Base-by-base conservation (phyloP, 2,888 invertebrate species). In the Plutella xylostella region DNA sequence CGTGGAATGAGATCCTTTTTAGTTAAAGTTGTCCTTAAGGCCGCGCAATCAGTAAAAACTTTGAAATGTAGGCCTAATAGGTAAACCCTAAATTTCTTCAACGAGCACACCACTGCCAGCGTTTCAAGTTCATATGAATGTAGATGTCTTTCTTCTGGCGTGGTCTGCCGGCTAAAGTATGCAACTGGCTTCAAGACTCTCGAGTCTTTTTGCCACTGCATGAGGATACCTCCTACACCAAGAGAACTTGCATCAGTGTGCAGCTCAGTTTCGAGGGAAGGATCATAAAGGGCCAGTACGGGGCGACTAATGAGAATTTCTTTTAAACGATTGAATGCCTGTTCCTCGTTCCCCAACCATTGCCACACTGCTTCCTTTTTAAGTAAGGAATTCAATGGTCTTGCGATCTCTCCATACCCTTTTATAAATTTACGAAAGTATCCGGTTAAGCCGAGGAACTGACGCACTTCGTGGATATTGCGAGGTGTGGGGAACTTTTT, bases 81-180 rank as follows among this genome's bases (percentile, higher is more conserved):
- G 44, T 68, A 71, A 1, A 53, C 53, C 11, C 65, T 50, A 47
- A 68, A 68, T 42, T 63, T 58, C 14, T 55, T 46, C 1, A 69
- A 28, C n/a, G n/a, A n/a, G n/a, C n/a, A n/a, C n/a, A n/a, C n/a
- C n/a, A n/a, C n/a, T n/a, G n/a, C n/a, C n/a, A 12, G 57, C 4
- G 56, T 57, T 42, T 74, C 66, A n/a, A 61, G 47, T 35, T 73
- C 70, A 18, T 59, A 62, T 1, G 58, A 58, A 21, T 61, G 60
- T 22, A 65, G 66, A 19, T 55, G 60, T 11, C 45, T 41, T 49
- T 74, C 70, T 1, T 54, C 49, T 2, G 45, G 48, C 0, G 54
- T 54, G 0, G 65, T 56, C 40, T 58, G 58, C 11, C 60, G 50
- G 35, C 62, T 64, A 19, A 53, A 58, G 46, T 60, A 70, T 3